phyloP scores from a whole-genome alignment of 1,140 invertebrate genomes.

The Drosophila gunungcola region DNA sequence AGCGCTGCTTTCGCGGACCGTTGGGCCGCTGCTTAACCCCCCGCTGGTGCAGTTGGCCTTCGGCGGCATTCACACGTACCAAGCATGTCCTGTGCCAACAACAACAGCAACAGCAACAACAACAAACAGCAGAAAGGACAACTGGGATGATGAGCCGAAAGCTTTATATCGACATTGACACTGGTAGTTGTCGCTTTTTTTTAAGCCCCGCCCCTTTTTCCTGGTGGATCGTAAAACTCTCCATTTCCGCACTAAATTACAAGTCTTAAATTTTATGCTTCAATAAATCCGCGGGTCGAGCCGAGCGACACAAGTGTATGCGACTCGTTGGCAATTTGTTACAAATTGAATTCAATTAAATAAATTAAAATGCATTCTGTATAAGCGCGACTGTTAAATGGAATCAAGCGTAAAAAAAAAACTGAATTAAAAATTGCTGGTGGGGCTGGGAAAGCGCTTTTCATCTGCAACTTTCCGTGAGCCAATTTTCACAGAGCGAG shows the following conservation, averaged over 20 bases:
- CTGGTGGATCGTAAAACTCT: constrained; percentile 52
- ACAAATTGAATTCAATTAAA: constrained; percentile 81
- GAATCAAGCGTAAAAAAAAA: constrained; percentile 49
- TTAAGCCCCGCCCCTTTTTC: constrained; percentile 7
- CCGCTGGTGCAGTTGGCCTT: constrained; percentile 68
- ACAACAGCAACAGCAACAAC: constrained; percentile 23
- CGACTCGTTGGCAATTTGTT: constrained; percentile 61
- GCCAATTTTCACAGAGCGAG: constrained; percentile 47
- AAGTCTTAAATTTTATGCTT: constrained; percentile 76
- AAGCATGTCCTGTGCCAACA: constrained; percentile 54
- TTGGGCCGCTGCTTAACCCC: constrained; percentile 17
- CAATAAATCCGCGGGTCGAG: constrained; percentile 65
- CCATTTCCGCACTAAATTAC: constrained; percentile 67
- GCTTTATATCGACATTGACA: constrained; percentile 71
- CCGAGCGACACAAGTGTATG: constrained; percentile 8
- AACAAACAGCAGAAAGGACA: constrained; percentile 14
- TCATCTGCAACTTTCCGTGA: constrained; percentile 49
- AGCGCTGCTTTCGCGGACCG: constrained; percentile 9
- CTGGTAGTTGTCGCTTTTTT: constrained; percentile 48
- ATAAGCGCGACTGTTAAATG: constrained; percentile 58
- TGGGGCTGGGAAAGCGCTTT: constrained; percentile 12
- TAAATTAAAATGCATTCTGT: constrained; percentile 79
- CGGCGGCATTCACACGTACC: constrained; percentile 64
- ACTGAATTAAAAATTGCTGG: constrained; percentile 61
- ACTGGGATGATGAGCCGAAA: constrained; percentile 56